phyloP scores from a whole-genome alignment of 2,113 vertebrate species.

The Pterophyllum scalare region DNA sequence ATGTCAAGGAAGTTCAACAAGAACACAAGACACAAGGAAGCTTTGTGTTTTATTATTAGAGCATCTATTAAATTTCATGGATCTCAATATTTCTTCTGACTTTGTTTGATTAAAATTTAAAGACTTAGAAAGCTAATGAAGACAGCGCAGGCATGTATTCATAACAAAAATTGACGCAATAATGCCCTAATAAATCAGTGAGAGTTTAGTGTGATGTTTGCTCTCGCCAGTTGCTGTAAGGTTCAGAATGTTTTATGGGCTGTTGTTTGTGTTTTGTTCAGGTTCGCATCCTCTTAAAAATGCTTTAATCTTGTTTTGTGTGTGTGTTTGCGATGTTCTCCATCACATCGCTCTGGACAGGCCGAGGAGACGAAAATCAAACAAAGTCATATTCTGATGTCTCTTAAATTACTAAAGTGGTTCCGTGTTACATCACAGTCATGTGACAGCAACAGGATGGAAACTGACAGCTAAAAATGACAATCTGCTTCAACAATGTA shows the following conservation, averaged over 20 bases:
- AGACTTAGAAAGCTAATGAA: neutral
- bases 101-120: neutral
- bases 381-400: neutral
- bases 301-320: neutral
- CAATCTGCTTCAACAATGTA: neutral
- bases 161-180: neutral
- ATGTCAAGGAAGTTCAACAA: neutral
- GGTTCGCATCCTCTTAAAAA: neutral
- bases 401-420: conserved; percentile 1
- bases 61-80: neutral
- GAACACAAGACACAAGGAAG: neutral
- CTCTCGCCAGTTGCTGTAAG: neutral
- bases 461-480: neutral
- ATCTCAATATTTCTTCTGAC: neutral
- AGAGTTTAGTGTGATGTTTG: neutral
- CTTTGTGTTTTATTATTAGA: neutral
- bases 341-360: neutral
- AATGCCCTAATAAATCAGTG: neutral
- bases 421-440: neutral
- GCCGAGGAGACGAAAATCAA: neutral
- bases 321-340: neutral
- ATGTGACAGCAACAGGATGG: neutral
- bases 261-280: neutral
- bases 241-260: neutral
- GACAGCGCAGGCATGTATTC: neutral